Conservation (phyloP, 2,888 invertebrate species). For the Margaritifera margaritifera region DNA sequence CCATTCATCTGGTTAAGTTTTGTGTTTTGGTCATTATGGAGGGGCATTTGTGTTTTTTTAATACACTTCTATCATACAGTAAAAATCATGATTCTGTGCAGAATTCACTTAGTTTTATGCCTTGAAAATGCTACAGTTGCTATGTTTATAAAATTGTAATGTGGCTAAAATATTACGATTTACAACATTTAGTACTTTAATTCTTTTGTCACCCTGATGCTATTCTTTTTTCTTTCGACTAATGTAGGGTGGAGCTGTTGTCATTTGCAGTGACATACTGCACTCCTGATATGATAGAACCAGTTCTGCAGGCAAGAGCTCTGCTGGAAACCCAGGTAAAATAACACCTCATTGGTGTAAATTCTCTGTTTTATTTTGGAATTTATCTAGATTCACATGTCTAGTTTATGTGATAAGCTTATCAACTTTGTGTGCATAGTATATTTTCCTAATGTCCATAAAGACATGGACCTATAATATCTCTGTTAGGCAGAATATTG, state of each 20-base stretch:
- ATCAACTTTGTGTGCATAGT: too few species aligned
- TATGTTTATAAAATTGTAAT: too few species aligned
- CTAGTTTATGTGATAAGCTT: too few species aligned
- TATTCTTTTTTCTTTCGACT: conserved; percentile 9
- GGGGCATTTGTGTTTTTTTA: too few species aligned
- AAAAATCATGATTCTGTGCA: too few species aligned
- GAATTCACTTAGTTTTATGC: too few species aligned
- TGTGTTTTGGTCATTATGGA: conserved; percentile 1
- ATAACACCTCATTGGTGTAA: not conserved
- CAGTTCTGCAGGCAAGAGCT: conserved; percentile 65
- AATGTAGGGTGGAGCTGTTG: conserved; percentile 71
- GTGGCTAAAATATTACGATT: not conserved
- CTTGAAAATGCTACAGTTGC: too few species aligned
- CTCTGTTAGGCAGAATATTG: too few species aligned
- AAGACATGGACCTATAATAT: too few species aligned
- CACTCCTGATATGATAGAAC: conserved; percentile 71
- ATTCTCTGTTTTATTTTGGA: not conserved
- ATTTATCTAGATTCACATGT: too few species aligned
- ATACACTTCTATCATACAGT: too few species aligned
- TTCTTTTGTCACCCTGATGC: not conserved
- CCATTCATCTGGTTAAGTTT: not conserved
- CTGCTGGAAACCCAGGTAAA: conserved; percentile 66
- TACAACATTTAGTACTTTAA: not conserved
- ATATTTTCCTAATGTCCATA: too few species aligned
- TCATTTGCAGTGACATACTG: conserved; percentile 75